These are phyloP conservation scores for Epizoanthus illoricatus DNA, from an alignment of 92 coral and sea anemone species.

Conservation along the genomic window DNA sequence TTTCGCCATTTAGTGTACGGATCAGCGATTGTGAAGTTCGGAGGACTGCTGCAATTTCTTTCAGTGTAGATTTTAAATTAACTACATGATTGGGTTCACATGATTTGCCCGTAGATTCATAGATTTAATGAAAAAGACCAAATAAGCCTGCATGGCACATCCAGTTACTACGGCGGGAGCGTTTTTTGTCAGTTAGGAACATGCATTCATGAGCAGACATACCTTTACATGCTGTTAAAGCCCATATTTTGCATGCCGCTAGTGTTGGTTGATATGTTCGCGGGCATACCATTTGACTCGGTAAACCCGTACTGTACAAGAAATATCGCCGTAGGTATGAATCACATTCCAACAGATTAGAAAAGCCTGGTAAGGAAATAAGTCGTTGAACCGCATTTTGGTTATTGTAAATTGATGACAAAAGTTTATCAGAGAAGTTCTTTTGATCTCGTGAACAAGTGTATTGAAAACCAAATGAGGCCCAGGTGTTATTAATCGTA, in stretches of 20 bases:
- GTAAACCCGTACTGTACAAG: neutral
- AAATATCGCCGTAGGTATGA: neutral
- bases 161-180: too few species aligned
- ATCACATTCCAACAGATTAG: neutral
- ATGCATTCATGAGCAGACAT: too few species aligned
- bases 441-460: neutral
- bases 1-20: too few species aligned
- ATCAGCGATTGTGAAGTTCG: too few species aligned
- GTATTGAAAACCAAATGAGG: neutral
- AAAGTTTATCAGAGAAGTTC: neutral
- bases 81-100: constrained; percentile 8
- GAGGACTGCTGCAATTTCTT: too few species aligned
- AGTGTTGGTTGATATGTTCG: neutral
- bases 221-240: too few species aligned
- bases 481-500: neutral
- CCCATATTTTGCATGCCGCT: too few species aligned
- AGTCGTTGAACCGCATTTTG: neutral
- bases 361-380: neutral
- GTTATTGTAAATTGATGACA: neutral
- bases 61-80: too few species aligned
- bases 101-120: constrained; percentile 21
- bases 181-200: too few species aligned
- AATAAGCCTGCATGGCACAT: constrained; percentile 19
- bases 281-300: neutral
- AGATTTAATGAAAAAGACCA: constrained; percentile 31